Conservation (phyloP, 2,888 invertebrate species). For the Microctonus brassicae region DNA sequence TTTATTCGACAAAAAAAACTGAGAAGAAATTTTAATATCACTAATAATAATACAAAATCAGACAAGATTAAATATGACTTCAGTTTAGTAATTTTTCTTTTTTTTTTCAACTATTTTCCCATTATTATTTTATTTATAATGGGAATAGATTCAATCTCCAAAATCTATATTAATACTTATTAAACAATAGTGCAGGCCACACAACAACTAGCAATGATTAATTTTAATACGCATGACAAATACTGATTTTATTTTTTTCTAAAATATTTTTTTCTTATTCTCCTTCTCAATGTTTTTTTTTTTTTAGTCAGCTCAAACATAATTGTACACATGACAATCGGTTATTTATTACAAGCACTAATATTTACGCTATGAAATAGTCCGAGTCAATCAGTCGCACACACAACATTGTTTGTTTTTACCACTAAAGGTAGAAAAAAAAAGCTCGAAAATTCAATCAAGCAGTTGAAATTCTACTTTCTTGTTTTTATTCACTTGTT, state of each 20-base stretch:
- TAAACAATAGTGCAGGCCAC: neutral
- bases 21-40: conserved; percentile 3
- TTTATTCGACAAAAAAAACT: conserved; percentile 14
- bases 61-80: conserved; percentile 21
- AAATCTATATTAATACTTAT: neutral
- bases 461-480: neutral
- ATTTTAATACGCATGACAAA: neutral
- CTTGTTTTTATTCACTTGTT: neutral
- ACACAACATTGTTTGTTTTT: no score
- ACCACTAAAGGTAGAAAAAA: neutral
- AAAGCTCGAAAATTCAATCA: neutral
- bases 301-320: neutral
- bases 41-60: conserved; percentile 31
- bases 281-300: neutral
- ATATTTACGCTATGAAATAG: no score
- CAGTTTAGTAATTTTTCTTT: conserved; percentile 15
- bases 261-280: neutral
- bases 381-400: no score
- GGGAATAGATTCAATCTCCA: neutral
- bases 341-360: neutral
- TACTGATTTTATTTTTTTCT: neutral
- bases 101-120: conserved; percentile 20
- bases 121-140: neutral
- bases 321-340: neutral
- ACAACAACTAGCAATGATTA: neutral